Evolutionary conservation across 2,113 vertebrate genomes (phyloP).

Genomic region (Zapornia atra): DNA sequence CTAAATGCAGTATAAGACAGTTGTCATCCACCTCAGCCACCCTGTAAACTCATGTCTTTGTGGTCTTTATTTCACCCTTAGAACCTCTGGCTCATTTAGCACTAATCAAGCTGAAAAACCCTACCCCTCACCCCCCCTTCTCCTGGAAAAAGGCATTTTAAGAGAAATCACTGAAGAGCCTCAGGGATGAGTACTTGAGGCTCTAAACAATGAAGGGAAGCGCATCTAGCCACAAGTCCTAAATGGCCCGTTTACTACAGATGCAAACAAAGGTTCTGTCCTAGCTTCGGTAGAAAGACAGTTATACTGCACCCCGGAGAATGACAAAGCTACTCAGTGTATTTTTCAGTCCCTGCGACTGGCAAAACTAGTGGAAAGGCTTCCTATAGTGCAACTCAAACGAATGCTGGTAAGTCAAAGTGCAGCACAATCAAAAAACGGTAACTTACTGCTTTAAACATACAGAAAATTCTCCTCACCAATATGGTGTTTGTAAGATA

Average conservation of each 20-base stretch:
- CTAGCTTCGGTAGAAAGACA: neutral
- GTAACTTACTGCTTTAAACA: neutral
- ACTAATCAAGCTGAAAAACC: neutral
- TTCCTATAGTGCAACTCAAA: neutral
- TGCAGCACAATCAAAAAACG: neutral
- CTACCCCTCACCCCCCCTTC: neutral
- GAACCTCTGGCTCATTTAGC: neutral
- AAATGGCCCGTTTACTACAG: neutral
- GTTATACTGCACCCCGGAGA: neutral
- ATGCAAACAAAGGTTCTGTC: neutral
- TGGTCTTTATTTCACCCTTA: neutral
- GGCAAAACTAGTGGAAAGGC: neutral
- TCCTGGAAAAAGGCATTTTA: neutral
- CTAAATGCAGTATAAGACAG: neutral
- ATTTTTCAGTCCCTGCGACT: neutral
- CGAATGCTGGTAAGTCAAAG: rapidly evolving
- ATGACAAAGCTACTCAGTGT: neutral
- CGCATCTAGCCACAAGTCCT: neutral
- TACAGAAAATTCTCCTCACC: neutral
- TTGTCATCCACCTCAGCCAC: neutral
- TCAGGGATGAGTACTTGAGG: neutral
- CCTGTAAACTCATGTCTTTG: neutral
- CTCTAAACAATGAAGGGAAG: neutral
- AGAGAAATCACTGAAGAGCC: neutral
- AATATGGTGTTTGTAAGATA: neutral